Percentiles rank a stretch among this genome's conserved stretches.
Conservation (phyloP, 2,113 vertebrate genomes). For the Oncorhynchus mykiss region DNA sequence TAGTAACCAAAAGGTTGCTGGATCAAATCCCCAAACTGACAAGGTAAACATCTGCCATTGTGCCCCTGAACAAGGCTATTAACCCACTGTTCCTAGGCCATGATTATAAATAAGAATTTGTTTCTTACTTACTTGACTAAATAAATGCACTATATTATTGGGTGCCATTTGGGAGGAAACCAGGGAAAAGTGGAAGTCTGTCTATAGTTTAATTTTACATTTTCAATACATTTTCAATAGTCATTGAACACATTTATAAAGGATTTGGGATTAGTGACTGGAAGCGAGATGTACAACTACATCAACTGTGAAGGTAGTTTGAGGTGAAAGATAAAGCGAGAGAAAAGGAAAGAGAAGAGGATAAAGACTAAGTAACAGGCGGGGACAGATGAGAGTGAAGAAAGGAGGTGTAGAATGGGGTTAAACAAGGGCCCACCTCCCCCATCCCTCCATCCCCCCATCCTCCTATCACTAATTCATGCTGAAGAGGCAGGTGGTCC, state of each 20-base stretch:
- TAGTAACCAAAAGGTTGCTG: no score
- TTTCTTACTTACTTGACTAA: no score
- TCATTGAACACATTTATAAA: not conserved
- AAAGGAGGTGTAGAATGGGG: not conserved
- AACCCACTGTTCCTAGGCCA: no score
- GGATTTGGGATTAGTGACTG: not conserved
- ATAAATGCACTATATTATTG: not conserved
- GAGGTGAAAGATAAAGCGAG: no score
- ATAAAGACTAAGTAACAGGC: not conserved
- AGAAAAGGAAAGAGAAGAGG: no score
- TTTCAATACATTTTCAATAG: not conserved
- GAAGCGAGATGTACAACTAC: not conserved
- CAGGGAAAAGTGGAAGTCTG: not conserved
- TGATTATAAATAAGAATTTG: no score
- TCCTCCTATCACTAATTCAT: not conserved
- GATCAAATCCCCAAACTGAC: no score
- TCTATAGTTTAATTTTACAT: not conserved
- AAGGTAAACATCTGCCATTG: no score
- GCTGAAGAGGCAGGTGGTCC: not conserved
- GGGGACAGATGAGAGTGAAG: constrained; percentile 5
- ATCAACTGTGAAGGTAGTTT: not conserved
- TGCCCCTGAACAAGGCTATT: no score
- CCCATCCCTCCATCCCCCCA: not conserved
- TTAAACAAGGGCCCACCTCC: not conserved
- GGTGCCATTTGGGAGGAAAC: not conserved